Evolutionary conservation across 2,797 vertebrate species (phyloP), one percentile per base, ranked within the genome.

Genomic region (Alfaro cultratus): DNA sequence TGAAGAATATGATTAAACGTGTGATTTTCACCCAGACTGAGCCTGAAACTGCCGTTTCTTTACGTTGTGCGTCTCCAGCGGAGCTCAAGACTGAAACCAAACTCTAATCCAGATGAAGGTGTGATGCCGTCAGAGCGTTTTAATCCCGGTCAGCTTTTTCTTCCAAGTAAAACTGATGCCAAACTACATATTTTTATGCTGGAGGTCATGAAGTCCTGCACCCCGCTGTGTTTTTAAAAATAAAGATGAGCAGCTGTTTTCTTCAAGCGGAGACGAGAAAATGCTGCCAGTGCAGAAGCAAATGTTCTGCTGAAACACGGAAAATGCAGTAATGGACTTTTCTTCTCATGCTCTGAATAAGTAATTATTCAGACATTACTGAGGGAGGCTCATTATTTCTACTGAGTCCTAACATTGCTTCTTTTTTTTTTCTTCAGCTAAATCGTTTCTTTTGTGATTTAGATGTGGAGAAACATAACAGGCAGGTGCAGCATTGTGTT

Each of bases 81-180:
- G 76, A 86, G 70, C 84, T 88, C 70, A 84, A 81, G 85, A 84
- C 82, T 6, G 7, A 80, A 80, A 77, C 81, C 55, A 75, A 77
- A 82, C 73, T 43, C 76, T 87, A 81, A 83, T 89, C 92, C 89
- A 88, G 80, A 89, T 85, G 60, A 91, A 83, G 83, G 85, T 87
- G 84, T 85, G 83, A 88, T 87, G 82, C 49, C 74, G 72, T 55
- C 73, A 80, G 21, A 53, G 79, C 78, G 83, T 77, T 80, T 89
- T 84, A 75, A 86, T 90, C 74, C 80, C 70, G 81, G 78, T 84
- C 87, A 87, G 76, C 53, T 26, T 74, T 57, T 36, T 75, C 73
- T 80, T 60, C 75, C 26, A 23, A 74, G 45, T 36, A 70, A 6
- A 31, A 1, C 1, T 1, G 16, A 34, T 53, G 18, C 15, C 3